Base-by-base conservation (phyloP, 2,888 invertebrate genomes). In the Athripsodes cinereus region DNA sequence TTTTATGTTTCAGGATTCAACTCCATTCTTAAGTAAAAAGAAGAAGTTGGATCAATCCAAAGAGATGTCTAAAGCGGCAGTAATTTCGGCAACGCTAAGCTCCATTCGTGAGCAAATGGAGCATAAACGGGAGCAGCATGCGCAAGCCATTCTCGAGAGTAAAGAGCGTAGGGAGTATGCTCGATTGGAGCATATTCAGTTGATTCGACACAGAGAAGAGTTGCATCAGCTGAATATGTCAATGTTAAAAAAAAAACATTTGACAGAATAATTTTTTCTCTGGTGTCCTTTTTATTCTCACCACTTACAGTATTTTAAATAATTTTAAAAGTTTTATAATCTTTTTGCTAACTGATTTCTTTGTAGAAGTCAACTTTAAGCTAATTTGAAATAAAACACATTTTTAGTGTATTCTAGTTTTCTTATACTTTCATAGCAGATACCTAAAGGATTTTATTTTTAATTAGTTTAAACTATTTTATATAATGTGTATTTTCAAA, bases 1-100 rank as follows among this genome's bases (percentile, higher is more conserved):
- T n/a, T n/a, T n/a, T 8, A 40, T 40, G 40, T 40, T 40, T 40
- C 40, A 40, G 40, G 40, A 40, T 40, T 40, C 40, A 40, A 40
- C 40, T 40, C 40, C 40, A 40, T 40, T 3, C 40, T 8, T 40
- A 8, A 8, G 8, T 8, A 40, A 40, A 40, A 40, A 40, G 40
- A 40, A 13, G 13, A 40, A 8, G 40, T 8, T 3, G 5, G 40
- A 40, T 13, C 5, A 40, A 3, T 3, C 40, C 5, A 31, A 31
- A 31, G 31, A 31, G 31, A 31, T 31, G 31, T 3, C 5, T 13
- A 40, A 13, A 13, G 40, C 40, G 40, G 40, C 5, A 8, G 40
- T 40, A 13, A 13, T 40, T 3, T 40, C 13, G 40, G 8, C 13
- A 13, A 40, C 40, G 13, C 5, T 40, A 13, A 40, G 40, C 40